Percentiles rank a stretch among this genome's conserved stretches.
phyloP scores from a whole-genome alignment of 2,888 invertebrate species.

The Zonitis immaculata region DNA sequence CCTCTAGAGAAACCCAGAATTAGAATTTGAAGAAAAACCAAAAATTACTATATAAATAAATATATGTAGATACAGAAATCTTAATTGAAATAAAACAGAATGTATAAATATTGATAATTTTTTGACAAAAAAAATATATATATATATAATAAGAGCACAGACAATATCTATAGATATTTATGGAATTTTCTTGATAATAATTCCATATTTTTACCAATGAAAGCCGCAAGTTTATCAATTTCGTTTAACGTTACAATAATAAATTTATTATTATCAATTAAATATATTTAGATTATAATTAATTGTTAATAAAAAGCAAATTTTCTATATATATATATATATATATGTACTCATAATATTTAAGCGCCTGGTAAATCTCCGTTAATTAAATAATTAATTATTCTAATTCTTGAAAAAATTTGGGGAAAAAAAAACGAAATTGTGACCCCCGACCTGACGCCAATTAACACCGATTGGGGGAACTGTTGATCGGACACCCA shows the following conservation, averaged over 20 bases:
- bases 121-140: background rate
- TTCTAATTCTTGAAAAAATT: too few species aligned
- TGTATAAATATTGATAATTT: background rate
- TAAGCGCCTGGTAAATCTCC: too few species aligned
- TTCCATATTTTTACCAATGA: background rate
- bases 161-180: background rate
- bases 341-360: too few species aligned
- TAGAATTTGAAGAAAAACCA: too few species aligned
- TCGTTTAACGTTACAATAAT: background rate
- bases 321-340: background rate
- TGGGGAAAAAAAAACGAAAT: too few species aligned
- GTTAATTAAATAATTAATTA: too few species aligned
- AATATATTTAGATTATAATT: background rate
- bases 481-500: slow-evolving; percentile 15
- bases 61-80: too few species aligned
- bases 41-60: too few species aligned
- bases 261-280: background rate
- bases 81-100: too few species aligned
- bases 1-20: too few species aligned
- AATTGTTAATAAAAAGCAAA: background rate
- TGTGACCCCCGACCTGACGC: slow-evolving; percentile 20
- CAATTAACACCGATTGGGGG: slow-evolving; percentile 20
- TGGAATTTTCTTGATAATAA: background rate
- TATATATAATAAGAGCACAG: background rate
- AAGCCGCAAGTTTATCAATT: background rate